Evolutionary conservation across 2,113 vertebrate species (phyloP).

Genomic region (Uria lomvia): DNA sequence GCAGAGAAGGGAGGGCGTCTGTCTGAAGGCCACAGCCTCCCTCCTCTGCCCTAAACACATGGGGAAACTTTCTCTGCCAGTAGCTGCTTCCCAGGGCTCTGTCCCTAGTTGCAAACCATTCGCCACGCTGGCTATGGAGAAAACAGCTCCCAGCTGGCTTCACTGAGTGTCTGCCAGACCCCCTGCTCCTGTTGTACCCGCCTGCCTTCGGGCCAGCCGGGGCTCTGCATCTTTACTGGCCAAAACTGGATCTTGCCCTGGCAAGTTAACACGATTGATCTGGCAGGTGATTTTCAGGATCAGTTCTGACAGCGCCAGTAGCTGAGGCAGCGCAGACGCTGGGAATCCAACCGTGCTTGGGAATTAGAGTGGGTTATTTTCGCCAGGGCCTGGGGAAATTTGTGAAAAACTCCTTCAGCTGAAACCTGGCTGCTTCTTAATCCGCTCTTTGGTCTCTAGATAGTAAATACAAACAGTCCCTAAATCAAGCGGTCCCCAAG

Average conservation of each 20-base stretch:
- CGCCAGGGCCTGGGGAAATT: background rate
- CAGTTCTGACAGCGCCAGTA: background rate
- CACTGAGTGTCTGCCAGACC: background rate
- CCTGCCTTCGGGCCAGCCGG: background rate
- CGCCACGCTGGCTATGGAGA: background rate
- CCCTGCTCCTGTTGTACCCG: accelerated
- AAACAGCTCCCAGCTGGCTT: background rate
- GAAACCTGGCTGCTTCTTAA: background rate
- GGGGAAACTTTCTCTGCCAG: background rate
- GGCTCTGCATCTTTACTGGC: background rate
- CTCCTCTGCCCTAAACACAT: background rate
- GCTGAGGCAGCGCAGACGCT: background rate
- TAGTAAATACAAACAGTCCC: background rate
- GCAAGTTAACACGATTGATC: background rate
- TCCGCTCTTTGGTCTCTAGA: background rate
- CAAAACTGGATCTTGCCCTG: background rate
- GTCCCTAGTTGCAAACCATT: background rate
- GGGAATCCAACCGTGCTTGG: background rate
- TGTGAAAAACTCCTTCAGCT: background rate
- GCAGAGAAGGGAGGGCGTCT: background rate
- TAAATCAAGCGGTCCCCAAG: background rate
- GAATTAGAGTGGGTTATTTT: background rate
- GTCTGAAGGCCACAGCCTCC: background rate
- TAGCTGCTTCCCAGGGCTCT: background rate
- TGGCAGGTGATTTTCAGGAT: background rate